Evolutionary conservation across 2,113 vertebrate species (phyloP), one percentile per base, ranked within the genome.

Genomic region (Nyctereutes procyonoides): DNA sequence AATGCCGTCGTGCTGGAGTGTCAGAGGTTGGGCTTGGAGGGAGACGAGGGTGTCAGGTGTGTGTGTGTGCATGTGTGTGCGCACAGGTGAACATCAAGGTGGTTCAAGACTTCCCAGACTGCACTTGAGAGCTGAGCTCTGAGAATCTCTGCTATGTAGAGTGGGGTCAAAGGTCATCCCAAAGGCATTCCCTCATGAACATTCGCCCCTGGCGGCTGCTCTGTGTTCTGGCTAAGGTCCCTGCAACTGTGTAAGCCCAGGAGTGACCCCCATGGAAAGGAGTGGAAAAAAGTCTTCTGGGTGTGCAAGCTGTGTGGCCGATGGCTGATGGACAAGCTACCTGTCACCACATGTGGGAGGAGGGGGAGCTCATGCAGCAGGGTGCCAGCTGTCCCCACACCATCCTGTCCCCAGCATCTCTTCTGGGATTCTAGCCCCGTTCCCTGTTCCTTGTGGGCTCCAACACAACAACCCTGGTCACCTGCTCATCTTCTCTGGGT

Each of bases 151-250:
- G 71, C 35, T 6, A 11, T 22, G 71, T 73, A 35, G 5, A 35
- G 13, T 2, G 5, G 5, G 11, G 32, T 13, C 20, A 22, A 38
- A 73, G 35, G 20, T 9, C 35, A 1, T 20, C 69, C 35, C 69
- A 13, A 2, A 12, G 24, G 35, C 11, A n/a, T 73, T 38, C 71
- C 32, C 20, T 24, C 71, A 13, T 22, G 71, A 38, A 20, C 2
- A 2, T 2, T 4, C 30, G 2, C 35, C 20, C 2, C 19, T 13
- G 20, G 35, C 2, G 11, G 35, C 71, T 4, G 0, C n/a, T 20
- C 4, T 32, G 69, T 9, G 32, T 35, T 38, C 69, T 13, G 4
- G n/a, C 71, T 43, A 35, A 73, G 35, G 19, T 38, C 69, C 69
- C 10, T 12, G 69, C 20, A 4, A 35, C 8, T 17, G 1, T 22